These are phyloP conservation scores for Buphagus erythrorhynchus DNA, from an alignment of 2,797 vertebrate species.

Conservation along the genomic window DNA sequence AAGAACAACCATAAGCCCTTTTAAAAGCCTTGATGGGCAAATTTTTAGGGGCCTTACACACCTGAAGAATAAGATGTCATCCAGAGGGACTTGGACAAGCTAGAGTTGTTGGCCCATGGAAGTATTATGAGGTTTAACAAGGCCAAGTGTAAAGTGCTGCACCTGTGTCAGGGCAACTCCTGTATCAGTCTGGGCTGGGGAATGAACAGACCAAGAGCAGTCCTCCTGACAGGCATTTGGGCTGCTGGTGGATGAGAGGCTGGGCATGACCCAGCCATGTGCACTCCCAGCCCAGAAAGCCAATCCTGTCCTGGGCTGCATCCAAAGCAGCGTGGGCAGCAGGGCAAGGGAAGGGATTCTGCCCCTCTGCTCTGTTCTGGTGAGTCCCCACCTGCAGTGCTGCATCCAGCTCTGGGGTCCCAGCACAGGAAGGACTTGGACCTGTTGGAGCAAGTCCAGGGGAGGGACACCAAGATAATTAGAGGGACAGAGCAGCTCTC, in stretches of 20 bases:
- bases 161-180: fast-evolving
- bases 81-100: neutral
- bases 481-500: neutral
- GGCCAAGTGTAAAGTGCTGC: fast-evolving
- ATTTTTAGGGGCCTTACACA: neutral
- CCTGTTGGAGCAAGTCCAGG: fast-evolving
- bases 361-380: neutral
- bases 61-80: neutral
- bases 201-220: too few relatives aligned
- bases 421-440: neutral
- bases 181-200: fast-evolving
- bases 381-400: neutral
- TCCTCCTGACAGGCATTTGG: fast-evolving
- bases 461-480: neutral
- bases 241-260: neutral
- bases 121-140: neutral
- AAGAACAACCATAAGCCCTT: neutral
- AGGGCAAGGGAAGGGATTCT: neutral
- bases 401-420: neutral
- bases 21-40: neutral
- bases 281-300: neutral
- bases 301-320: neutral
- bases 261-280: neutral
- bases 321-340: fast-evolving
- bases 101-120: neutral